Percentiles rank a stretch among this genome's conserved stretches.
phyloP scores from a whole-genome alignment of 2,113 vertebrate genomes.

The Falco punctatus region DNA sequence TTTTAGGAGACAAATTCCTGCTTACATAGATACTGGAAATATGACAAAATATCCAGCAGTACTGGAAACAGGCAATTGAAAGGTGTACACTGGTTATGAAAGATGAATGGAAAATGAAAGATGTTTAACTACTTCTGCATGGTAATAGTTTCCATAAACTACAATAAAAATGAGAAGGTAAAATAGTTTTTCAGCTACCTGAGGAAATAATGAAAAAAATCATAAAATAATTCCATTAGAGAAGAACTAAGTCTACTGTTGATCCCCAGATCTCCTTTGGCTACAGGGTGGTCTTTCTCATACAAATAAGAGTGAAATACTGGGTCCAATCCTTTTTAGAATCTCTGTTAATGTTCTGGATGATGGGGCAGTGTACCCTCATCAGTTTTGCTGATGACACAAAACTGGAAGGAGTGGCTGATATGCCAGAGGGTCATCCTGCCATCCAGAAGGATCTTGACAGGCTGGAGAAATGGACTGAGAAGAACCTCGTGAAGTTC shows the following conservation, averaged over 20 bases:
- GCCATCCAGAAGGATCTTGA: no score
- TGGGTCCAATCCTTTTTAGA: neutral
- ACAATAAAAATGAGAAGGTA: neutral
- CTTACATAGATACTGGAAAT: neutral
- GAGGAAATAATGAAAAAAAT: neutral
- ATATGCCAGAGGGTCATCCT: no score
- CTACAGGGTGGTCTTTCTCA: neutral
- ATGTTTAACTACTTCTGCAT: neutral
- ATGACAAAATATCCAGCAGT: neutral
- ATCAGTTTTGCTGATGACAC: no score
- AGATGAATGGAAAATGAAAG: neutral
- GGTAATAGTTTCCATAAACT: neutral
- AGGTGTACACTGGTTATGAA: neutral
- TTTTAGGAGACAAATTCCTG: neutral
- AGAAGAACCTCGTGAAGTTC: no score
- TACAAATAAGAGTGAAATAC: neutral
- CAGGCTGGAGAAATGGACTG: no score
- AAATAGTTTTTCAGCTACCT: neutral
- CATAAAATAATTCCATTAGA: neutral
- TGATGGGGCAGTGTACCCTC: no score
- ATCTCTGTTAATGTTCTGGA: neutral
- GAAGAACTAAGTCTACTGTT: neutral
- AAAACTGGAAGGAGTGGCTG: no score
- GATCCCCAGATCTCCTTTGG: neutral
- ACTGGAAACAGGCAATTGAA: neutral